Base-by-base conservation (phyloP, 2,797 vertebrate genomes). In the Amphiprion clarkii region DNA sequence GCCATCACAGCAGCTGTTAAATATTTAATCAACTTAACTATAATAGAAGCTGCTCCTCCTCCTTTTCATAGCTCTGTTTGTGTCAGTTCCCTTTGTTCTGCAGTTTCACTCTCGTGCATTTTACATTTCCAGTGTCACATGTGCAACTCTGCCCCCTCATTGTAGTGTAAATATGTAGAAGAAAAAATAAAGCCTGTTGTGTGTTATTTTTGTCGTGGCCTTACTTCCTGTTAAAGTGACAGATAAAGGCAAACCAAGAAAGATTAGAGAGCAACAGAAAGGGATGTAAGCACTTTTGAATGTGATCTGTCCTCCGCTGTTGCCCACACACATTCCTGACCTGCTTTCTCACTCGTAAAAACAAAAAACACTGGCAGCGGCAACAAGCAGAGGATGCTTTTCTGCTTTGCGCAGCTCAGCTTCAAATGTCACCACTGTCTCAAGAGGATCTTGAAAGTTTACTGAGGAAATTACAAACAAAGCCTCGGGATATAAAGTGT, bases 301-400 rank as follows among this genome's bases (percentile, higher is more conserved):
- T 57, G 42, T 42, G 3, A 59, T 67, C 67, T 36, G 36, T 69
- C 40, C 82, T 76, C 67, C 75, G 70, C 67, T 51, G 42, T 23
- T 21, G 21, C 80, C 74, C 64, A 74, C 86, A 57, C 40, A 79
- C 86, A 87, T 88, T 89, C 81, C 86, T 74, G 21, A 83, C 67
- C 61, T 65, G 46, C 63, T 78, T 3, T 8, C 33, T 79, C 75
- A 62, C 61, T 70, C 17, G 19, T 21, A 60, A 71, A 76, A 82
- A 69, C 73, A 67, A 27, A 19, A 10, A 77, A 31, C 39, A n/a
- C 44, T 55, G 74, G 54, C 59, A 76, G 65, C 31, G 10, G 55
- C 21, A 25, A 21, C 13, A n/a, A 36, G 40, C 16, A 21, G 3
- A 5, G 39, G 21, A 56, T 46, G 6, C 0, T 54, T 69, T 14